Conservation (phyloP, 2,113 vertebrate species). For the Brienomyrus longianalis region DNA sequence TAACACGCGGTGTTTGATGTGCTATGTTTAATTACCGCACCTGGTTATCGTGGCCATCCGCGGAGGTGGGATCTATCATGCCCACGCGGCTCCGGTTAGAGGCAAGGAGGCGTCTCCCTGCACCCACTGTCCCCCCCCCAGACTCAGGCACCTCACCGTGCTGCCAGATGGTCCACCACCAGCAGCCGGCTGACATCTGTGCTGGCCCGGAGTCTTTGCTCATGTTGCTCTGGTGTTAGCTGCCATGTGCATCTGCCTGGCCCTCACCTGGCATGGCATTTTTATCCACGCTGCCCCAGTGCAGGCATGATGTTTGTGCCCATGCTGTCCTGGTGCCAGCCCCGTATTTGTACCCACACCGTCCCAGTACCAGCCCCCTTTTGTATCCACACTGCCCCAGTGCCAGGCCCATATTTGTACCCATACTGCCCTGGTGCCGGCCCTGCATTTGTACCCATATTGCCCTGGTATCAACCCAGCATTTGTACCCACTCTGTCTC, state of each 20-base stretch:
- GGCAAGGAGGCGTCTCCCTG: background rate
- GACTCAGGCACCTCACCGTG: background rate
- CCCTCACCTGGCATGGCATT: background rate
- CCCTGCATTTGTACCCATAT: background rate
- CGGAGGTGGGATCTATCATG: slow-evolving; percentile 11
- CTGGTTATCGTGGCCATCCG: slow-evolving; percentile 39
- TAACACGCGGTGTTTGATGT: slow-evolving; percentile 30
- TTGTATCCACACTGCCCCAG: too few relatives aligned
- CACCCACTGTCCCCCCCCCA: background rate
- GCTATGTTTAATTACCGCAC: slow-evolving; percentile 52
- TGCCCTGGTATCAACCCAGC: background rate
- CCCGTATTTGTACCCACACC: background rate
- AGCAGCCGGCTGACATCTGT: slow-evolving; percentile 29
- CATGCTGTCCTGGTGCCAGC: background rate
- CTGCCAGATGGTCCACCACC: slow-evolving; percentile 21
- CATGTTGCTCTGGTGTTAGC: background rate
- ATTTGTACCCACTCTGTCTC: background rate
- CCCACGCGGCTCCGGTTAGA: background rate
- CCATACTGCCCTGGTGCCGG: background rate
- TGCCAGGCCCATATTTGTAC: background rate
- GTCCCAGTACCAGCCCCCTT: background rate
- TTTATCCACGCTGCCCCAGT: background rate
- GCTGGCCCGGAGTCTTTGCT: slow-evolving; percentile 7
- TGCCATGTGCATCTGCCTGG: background rate
- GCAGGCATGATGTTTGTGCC: background rate